Evolutionary conservation across 1,140 invertebrate genomes (phyloP), one percentile per base, ranked within the genome.

Genomic region (Antheraea mylitta): DNA sequence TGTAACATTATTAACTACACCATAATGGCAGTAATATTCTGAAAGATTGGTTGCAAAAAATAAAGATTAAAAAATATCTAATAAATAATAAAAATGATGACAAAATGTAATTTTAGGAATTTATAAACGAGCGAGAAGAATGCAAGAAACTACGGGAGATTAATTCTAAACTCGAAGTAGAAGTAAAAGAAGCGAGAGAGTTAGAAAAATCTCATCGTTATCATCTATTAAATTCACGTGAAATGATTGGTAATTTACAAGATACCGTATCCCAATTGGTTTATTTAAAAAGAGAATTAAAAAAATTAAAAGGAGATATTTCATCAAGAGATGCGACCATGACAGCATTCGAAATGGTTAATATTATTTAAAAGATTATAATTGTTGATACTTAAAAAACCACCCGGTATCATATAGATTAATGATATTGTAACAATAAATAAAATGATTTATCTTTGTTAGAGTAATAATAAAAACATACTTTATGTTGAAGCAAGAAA

Each of bases 191-290:
- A 70, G 66, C 78, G 9, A 75, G 76, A 4, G 89, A 91, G 71
- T 72, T 85, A 18, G 87, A 89, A 73, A 92, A 92, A 68, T 86
- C 84, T 0, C 89, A 91, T 75, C 80, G 85, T 16, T 85, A 84
- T 65, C 83, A 88, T 71, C 83, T 92, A 59, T 69, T 83, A 59
- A 80, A 77, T 13, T 88, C 89, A 19, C 78, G 88, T 45, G 86
- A 93, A 81, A 89, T 93, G 81, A 91, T 93, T 38, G 83, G 71
- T 19, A 91, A 89, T 67, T 79, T 92, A 58, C 91, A 93, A 75
- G 82, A 89, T 59, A 90, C 89, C 8, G 87, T 93, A 19, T 88
- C 91, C 16, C 86, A 92, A 42, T 70, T 93, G 13, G 82, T 92
- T 53, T 88, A 88, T 77, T 68, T 92, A 8, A 93, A 91, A 81